Evolutionary conservation across 2,797 vertebrate genomes (phyloP), one percentile per base, ranked within the genome.

Genomic region (Lophotriccus pileatus): DNA sequence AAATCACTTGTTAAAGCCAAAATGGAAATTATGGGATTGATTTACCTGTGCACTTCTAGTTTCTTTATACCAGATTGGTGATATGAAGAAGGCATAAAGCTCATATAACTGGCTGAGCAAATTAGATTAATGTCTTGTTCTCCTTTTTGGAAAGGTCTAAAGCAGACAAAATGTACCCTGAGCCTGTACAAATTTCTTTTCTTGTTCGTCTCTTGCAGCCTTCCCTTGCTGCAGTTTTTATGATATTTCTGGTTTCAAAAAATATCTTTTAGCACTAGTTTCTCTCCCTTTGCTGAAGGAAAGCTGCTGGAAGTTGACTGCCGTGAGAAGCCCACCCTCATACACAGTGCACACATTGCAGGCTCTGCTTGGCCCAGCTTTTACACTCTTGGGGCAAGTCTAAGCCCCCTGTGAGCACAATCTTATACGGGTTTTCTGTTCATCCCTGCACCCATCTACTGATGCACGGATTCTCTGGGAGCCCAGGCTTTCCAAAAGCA

Each of bases 1-100:
- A 89, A 95, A 95, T 78, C 92, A 95, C 94, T 96, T 96, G 94
- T 96, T 94, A 88, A 89, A 92, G 72, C 74, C 90, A 66, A 97
- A 94, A 96, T 91, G 89, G 87, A 96, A 97, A 97, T 93, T 83
- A 94, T 52, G 66, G 70, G 73, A 92, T 90, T 94, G 91, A 94
- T 94, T 95, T 94, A 88, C 92, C 76, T 91, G 70, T 47, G 46
- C 37, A 67, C 69, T 93, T 90, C 77, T 36, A 5, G 70, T 74
- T 83, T 64, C 82, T 93, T 93, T 82, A 72, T 94, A 93, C 90
- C 93, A 95, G 87, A 70, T 67, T 78, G 76, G 64, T 93, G 73
- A 73, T 93, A 87, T 21, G 87, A 89, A 94, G 50, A 79, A 77
- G 46, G 59, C 60, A 92, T 91, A 95, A 96, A 91, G 52, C 70